A percentile compares a stretch with the other conserved stretches of the same genome.
phyloP scores from a whole-genome alignment of 2,888 invertebrate genomes.

The Himalopsyche kuldschensis region DNA sequence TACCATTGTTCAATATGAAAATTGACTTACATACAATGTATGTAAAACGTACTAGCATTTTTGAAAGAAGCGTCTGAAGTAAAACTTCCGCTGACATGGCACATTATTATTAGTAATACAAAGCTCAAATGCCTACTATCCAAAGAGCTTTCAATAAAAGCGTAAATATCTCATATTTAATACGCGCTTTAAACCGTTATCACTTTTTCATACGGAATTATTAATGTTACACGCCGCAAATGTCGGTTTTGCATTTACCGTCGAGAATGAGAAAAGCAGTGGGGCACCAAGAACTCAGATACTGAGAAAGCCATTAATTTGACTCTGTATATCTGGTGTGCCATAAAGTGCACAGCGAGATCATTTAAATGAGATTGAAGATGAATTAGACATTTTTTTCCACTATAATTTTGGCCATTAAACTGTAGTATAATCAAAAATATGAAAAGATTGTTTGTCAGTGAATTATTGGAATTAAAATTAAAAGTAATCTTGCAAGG shows the following conservation, averaged over 20 bases:
- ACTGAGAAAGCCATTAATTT: too few relatives aligned
- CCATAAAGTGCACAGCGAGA: too few relatives aligned
- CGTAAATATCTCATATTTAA: not conserved
- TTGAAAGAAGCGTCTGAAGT: not conserved
- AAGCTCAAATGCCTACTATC: not conserved
- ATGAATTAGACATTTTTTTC: too few relatives aligned
- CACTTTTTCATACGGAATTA: constrained; percentile 3
- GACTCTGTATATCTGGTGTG: too few relatives aligned
- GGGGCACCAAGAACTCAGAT: not conserved
- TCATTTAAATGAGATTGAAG: too few relatives aligned
- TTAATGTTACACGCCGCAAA: constrained; percentile 11
- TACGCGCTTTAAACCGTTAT: not conserved
- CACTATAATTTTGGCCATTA: too few relatives aligned
- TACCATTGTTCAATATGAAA: too few relatives aligned
- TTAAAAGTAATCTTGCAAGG: too few relatives aligned
- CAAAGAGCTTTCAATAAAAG: not conserved
- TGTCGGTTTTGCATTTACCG: constrained; percentile 29
- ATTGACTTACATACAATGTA: too few relatives aligned
- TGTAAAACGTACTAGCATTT: not conserved
- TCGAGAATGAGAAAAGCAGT: constrained; percentile 2
- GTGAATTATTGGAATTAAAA: too few relatives aligned
- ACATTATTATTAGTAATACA: not conserved
- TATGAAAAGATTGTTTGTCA: too few relatives aligned
- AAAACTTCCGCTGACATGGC: not conserved
- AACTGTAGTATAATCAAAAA: too few relatives aligned